Percentiles rank a stretch among this genome's conserved stretches.
phyloP scores from a whole-genome alignment of 2,888 invertebrate species.

The Leptopterna dolabrata region DNA sequence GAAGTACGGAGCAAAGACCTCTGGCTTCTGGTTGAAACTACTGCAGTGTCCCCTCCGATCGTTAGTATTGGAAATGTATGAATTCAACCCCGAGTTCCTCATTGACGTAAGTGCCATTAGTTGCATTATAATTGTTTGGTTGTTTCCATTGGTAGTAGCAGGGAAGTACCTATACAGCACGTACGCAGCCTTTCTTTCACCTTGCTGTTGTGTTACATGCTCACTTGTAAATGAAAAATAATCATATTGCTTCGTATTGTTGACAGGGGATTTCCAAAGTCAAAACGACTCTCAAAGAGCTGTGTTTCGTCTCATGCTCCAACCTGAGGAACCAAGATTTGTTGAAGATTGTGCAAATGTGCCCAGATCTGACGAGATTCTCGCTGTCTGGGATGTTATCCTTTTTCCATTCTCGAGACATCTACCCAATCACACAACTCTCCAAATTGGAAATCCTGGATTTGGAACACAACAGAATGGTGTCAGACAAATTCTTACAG shows the following conservation, averaged over 20 bases:
- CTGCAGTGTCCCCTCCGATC: constrained; percentile 42
- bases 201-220: no score
- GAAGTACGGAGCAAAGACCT: constrained; percentile 24
- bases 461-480: constrained; percentile 52
- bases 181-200: no score
- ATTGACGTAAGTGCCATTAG: constrained; percentile 30
- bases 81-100: constrained; percentile 49
- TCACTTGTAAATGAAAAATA: no score
- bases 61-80: constrained; percentile 53
- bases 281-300: constrained; percentile 45
- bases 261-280: constrained; percentile 52
- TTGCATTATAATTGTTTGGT: not conserved
- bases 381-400: constrained; percentile 46
- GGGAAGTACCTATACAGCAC: no score
- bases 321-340: constrained; percentile 44
- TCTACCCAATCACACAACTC: constrained; percentile 42
- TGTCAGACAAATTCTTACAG: constrained; percentile 47
- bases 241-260: no score
- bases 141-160: no score
- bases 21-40: constrained; percentile 53
- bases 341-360: constrained; percentile 21
- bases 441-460: constrained; percentile 47
- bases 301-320: constrained; percentile 53
- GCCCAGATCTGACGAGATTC: constrained; percentile 51
- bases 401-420: not conserved